Base-by-base conservation (phyloP, 2,113 vertebrate species). In the Sorex fumeus region DNA sequence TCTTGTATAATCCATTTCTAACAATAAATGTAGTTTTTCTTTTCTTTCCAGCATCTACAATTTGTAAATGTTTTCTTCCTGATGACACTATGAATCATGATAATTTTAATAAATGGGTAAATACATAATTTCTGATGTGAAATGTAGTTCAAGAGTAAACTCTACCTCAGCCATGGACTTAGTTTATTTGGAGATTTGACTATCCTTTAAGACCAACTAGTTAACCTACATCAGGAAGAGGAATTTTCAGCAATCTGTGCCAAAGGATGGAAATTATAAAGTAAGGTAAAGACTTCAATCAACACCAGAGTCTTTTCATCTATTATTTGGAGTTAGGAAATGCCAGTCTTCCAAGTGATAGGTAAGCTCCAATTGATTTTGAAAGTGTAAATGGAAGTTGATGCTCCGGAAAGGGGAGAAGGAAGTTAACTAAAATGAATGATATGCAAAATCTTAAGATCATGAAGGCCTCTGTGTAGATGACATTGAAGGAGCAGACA, bases 31-130 rank as follows among this genome's bases (percentile, higher is more conserved):
- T 16, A 70, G 40, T 83, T 89, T 76, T 8, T 85, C 75, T 12
- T 32, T 13, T 80, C 72, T 87, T 81, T 16, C 32, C 32, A 75
- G 9, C 25, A 74, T 57, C 36, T 64, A 15, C 16, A 30, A 28
- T 81, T 77, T 87, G n/a, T 1, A 95, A 72, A 25, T 91, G 0
- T 34, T 12, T 84, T 84, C 75, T 4, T 64, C 89, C 32, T 82
- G 23, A 19, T 87, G 70, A 66, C 2, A 3, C 21, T 2, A 71
- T n/a, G 11, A 57, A 71, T 71, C 23, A 71, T 36, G 47, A 70
- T 76, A 3, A 84, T 47, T 80, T 69, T n/a, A 16, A 79, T 87
- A 34, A 45, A 66, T 53, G 75, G 34, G 1, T 2, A 78, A 13
- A 69, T 6, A 64, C 90, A 36, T 4, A 19, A 11, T 83, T 66